Base-by-base conservation (phyloP, 2,888 invertebrate species). In the Eurytoma californica region DNA sequence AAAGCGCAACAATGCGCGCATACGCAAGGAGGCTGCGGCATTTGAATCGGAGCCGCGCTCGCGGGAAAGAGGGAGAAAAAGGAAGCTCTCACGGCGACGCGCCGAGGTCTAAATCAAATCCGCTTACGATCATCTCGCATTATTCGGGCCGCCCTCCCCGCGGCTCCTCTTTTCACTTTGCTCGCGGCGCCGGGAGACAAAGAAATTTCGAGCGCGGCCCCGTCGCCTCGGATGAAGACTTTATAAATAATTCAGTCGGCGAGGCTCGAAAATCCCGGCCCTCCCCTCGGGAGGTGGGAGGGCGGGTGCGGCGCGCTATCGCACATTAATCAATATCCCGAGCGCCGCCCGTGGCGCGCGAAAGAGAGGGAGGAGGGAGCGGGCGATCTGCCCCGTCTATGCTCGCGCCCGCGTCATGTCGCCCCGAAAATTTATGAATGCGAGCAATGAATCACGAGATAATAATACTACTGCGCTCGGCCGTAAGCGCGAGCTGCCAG, bases 171-270 rank as follows among this genome's bases (percentile, higher is more conserved):
- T 79, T 73, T 79, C 73, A 73, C 78, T 73, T 67, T 77, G 39
- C 28, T 18, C 18, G 65, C 18, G n/a, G 24, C 39, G 58, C 58
- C 39, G 65, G 39, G 51, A 76, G 75, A 80, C 80, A 80, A 80
- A 80, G 80, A 75, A 72, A 70, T 74, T 60, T 79, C 69, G 60
- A 68, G 84, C 83, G 83, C 84, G 83, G 83, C 82, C 82, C 83
- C 82, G 83, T 82, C 83, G 84, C 82, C 85, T 86, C 86, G 86
- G 88, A 88, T 88, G 87, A 88, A 89, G 88, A 88, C 88, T 88
- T 89, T 86, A 81, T 81, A 88, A 89, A 89, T 89, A 89, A 89
- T 89, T 89, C 88, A 89, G 87, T 87, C 87, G 83, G 85, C 73
- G 65, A 39, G 68, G 57, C 67, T 66, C 84, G 85, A 86, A 88